Evolutionary conservation across 2,888 invertebrate genomes (phyloP), one percentile per base, ranked within the genome.

Genomic region (Philaethria dido): DNA sequence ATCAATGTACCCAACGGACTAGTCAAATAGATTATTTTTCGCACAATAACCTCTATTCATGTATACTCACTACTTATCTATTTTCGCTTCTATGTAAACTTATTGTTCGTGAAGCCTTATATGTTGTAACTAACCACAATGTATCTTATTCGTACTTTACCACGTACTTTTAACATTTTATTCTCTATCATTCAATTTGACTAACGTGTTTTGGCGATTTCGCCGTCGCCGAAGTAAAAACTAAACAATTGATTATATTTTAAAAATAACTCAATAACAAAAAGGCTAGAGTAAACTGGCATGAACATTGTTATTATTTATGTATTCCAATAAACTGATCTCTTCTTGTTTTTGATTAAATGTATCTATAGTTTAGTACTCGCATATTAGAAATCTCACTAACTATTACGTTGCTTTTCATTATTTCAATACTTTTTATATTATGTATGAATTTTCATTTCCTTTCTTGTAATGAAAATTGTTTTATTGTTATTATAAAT

Each of bases 1-100:
- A 68, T 77, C 57, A 78, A 72, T 73, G 77, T 78, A 68, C 85
- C 87, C 66, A 91, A 91, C 73, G 89, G 91, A 85, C 87, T 91
- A 89, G 90, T 92, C 88, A 90, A 88, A 79, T 91, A 85, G 82
- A 78, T 80, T 74, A 69, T 69, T 48, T 69, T 54, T 65, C 65
- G 42, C 65, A 72, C 66, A 70, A 68, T 64, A 66, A 62, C 52
- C 45, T 68, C 63, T 66, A 55, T 61, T 71, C 44, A 62, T 60
- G 55, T 55, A 62, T 66, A 66, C 64, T 70, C 63, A 63, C 62
- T 70, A 50, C 54, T 70, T 71, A 64, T 63, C 18, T 66, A 44
- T 44, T 18, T 64, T 18, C 33, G 60, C 60, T 60, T 60, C 29
- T 33, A 44, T 60, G 45, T 47, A 18, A 33, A 47, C 29, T 47